These are phyloP conservation scores for Drosophila tanythrix DNA, from an alignment of 2,888 invertebrate species.

Conservation along the genomic window DNA sequence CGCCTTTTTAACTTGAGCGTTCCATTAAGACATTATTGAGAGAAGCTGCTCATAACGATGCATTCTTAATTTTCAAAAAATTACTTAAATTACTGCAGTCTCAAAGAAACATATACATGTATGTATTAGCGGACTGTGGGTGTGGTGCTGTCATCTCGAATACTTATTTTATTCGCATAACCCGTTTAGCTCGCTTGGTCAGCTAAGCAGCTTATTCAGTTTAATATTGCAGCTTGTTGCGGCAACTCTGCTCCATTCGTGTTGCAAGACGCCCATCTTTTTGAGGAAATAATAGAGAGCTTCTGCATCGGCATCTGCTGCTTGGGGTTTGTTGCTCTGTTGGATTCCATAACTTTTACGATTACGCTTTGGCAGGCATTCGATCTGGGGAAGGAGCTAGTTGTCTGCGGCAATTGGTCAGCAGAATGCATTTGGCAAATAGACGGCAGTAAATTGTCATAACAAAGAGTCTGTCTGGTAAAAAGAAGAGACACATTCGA, in stretches of 20 bases:
- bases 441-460: slow-evolving; percentile 53
- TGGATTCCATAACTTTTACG: slow-evolving; percentile 53
- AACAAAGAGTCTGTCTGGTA: slow-evolving; percentile 43
- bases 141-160: slow-evolving; percentile 1
- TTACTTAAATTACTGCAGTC: slow-evolving; percentile 17
- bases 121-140: not conserved
- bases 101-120: slow-evolving; percentile 8
- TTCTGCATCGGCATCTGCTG: slow-evolving; percentile 30
- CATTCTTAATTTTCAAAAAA: slow-evolving; percentile 18
- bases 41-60: not conserved
- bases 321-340: slow-evolving; percentile 56
- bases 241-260: not conserved
- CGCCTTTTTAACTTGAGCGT: not conserved
- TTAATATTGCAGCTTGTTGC: slow-evolving; percentile 40
- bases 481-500: slow-evolving; percentile 2
- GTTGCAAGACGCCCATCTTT: not conserved
- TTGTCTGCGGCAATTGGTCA: slow-evolving; percentile 31
- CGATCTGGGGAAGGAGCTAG: slow-evolving; percentile 3
- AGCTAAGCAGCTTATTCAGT: slow-evolving; percentile 69
- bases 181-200: slow-evolving; percentile 54
- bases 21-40: slow-evolving; percentile 42
- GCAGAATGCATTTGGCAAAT: slow-evolving; percentile 34
- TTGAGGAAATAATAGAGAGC: not conserved
- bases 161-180: slow-evolving; percentile 48
- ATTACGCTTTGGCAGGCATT: slow-evolving; percentile 23